A percentile compares a stretch with the other conserved stretches of the same genome.
Conservation (phyloP, 2,888 invertebrate species). For the Chydorus sphaericus region DNA sequence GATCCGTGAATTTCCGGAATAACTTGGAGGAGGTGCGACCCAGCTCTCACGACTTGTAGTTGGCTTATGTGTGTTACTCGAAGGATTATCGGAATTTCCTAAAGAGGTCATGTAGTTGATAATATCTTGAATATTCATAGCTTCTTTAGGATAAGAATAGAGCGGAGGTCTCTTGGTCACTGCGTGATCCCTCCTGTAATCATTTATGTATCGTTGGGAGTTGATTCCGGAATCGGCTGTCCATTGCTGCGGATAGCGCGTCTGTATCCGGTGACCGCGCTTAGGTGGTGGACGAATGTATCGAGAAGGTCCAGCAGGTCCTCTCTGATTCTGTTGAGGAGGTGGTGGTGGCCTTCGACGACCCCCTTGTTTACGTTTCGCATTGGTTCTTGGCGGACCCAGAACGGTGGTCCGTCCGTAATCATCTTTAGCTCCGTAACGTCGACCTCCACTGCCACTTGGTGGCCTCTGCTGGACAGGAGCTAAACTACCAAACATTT, state of each 20-base stretch:
- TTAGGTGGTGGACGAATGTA: not conserved
- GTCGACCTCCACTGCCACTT: not conserved
- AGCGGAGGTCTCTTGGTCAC: not conserved
- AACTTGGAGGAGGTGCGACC: not conserved
- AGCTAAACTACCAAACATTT: not conserved
- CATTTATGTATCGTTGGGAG: not conserved
- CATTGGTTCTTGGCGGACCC: not conserved
- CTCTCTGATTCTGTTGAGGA: not conserved
- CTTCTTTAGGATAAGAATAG: slow-evolving; percentile 5
- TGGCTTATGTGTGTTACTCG: not conserved
- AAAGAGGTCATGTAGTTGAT: slow-evolving; percentile 13
- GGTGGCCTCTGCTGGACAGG: not conserved
- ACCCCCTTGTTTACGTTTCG: too few species aligned
- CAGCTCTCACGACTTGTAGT: not conserved
- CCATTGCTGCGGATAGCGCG: not conserved
- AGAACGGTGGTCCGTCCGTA: not conserved
- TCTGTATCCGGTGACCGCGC: not conserved
- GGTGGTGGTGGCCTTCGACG: not conserved
- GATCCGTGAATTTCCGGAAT: not conserved
- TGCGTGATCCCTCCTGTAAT: not conserved
- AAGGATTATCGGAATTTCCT: not conserved
- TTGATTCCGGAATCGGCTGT: not conserved
- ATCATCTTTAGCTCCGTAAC: not conserved
- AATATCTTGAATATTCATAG: slow-evolving; percentile 13
- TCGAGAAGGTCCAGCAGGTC: not conserved